Evolutionary conservation across 2,888 invertebrate species (phyloP), one percentile per base, ranked within the genome.

Genomic region (Deroplatys truncata): DNA sequence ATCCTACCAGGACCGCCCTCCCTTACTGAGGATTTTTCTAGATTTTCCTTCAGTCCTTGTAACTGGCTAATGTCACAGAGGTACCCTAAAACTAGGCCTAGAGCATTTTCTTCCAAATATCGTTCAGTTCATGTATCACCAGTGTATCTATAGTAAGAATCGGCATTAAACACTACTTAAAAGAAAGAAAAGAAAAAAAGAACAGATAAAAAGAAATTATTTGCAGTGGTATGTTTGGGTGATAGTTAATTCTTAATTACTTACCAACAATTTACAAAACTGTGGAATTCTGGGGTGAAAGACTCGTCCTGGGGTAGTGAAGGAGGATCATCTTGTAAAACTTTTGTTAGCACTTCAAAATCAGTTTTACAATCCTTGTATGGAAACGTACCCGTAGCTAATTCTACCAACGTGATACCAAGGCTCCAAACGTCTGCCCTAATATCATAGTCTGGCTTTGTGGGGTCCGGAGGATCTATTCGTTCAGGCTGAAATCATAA

Each of bases 351-450:
- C 89, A 99, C 98, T 95, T 99, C 99, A 94, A 99, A 99, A 94
- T 99, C 99, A 92, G 98, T 98, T 94, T 97, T 97, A 94, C 99
- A 99, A 94, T 98, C 98, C 93, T 96, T 95, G 94, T 98, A 98
- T 0, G 99, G 99, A 93, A 99, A 99, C 91, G 97, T 96, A 88
- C 99, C 99, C 25, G 98, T 98, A 85, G 99, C 99, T 92, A 99
- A 95, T 95, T 99, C 99, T 88, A 99, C 98, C 90, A 98, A 95
- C 89, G 98, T 98, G 92, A 98, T 99, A 92, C 99, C 99, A 91
- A 99, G 95, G 91, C 99, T 99, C 99, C 99, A 99, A 88, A 99
- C 99, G 94, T 99, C 99, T 29, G 99, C 99, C 92, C 99, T 96
- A 93, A 99, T 98, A 94, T 99, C 99, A 94, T 99, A 99, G 94